Base-by-base conservation (phyloP, 2,888 invertebrate species). In the Sesamia inferens region DNA sequence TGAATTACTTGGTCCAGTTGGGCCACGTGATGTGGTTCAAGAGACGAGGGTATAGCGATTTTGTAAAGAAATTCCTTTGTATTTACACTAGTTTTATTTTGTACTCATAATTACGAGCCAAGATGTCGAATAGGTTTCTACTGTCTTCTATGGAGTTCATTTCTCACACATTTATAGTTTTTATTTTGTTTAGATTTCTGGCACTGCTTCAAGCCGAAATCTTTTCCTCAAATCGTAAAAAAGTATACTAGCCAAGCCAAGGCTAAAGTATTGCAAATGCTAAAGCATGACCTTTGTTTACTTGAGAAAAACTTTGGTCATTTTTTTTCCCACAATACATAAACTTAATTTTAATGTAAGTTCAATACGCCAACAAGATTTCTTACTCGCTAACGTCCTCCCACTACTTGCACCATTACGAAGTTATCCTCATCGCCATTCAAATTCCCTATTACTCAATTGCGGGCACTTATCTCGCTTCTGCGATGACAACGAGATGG, bases 401-500 rank as follows among this genome's bases (percentile, higher is more conserved):
- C 77, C 61, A 44, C 87, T 31, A 80, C 87, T 92, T 91, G 88
- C 68, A 83, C 90, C 92, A 87, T 58, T 65, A 85, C 83, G 85
- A 86, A 85, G 83, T 88, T 88, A 88, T 90, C 88, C 85, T 89
- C 88, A 89, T 90, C 88, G 89, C 88, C 90, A 93, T 94, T 94
- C 90, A 92, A 94, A 94, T 94, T 91, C 88, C 88, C 94, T 89
- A 94, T 95, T 95, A 95, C 93, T 93, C 94, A 95, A 96, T 95
- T 95, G 95, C 88, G 92, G 89, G 81, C 93, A 94, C 92, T 94
- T 94, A 93, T 93, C 91, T 88, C 89, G 88, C 82, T 87, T 85
- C 88, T 88, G 88, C 89, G 92, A 90, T 90, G 93, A 93, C 92
- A 91, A 90, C 86, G 87, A 91, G 89, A 88, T 88, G 88, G 83